Conservation (phyloP, 2,888 invertebrate genomes). For the Tetranychus piercei region DNA sequence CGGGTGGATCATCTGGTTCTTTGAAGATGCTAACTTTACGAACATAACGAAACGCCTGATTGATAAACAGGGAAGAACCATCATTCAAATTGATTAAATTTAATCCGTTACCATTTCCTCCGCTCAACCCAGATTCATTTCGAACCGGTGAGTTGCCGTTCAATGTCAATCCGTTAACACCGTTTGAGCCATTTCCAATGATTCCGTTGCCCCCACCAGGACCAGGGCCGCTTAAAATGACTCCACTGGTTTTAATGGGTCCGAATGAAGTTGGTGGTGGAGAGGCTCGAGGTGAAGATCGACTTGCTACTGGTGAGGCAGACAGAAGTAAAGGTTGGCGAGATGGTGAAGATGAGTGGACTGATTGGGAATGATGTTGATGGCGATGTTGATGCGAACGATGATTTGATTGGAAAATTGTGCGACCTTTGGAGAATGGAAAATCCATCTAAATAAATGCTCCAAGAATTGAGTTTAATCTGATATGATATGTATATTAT, state of each 20-base stretch:
- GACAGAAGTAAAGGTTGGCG: neutral
- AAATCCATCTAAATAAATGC: neutral
- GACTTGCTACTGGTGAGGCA: neutral
- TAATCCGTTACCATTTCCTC: too few relatives aligned
- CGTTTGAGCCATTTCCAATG: neutral
- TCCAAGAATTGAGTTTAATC: neutral
- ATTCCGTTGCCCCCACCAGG: neutral
- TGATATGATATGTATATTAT: too few relatives aligned
- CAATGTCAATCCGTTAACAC: neutral
- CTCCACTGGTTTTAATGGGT: neutral
- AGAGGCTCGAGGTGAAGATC: neutral
- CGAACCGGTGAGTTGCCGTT: too few relatives aligned
- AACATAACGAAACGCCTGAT: neutral
- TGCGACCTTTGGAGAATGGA: neutral
- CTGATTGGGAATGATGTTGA: neutral
- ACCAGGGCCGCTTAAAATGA: neutral
- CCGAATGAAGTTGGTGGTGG: neutral
- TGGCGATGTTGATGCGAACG: neutral
- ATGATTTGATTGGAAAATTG: conserved; percentile 1
- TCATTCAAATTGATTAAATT: too few relatives aligned
- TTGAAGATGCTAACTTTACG: conserved; percentile 12
- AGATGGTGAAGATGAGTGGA: neutral
- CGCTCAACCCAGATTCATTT: too few relatives aligned
- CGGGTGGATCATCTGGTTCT: conserved; percentile 11
- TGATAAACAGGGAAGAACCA: neutral